A percentile compares a stretch with the other conserved stretches of the same genome.
Conservation (phyloP, 2,113 vertebrate genomes). For the Myrmophylax atrothorax region DNA sequence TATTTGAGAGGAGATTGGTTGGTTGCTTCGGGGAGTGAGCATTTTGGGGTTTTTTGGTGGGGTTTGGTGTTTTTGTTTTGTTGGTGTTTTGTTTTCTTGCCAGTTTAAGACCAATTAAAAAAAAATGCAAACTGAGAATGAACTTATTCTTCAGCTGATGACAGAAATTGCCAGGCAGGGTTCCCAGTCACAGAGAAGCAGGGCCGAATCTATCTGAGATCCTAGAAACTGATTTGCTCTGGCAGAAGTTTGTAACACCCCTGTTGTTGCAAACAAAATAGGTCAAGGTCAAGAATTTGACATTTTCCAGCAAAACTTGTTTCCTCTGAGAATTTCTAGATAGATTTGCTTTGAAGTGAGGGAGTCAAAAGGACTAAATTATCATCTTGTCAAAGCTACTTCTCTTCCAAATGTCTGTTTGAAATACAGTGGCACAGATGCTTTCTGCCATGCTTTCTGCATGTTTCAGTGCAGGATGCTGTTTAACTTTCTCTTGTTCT, state of each 20-base stretch:
- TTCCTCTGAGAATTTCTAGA: slow-evolving; percentile 17
- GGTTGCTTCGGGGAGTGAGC: background rate
- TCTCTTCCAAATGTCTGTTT: background rate
- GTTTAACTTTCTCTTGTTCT: slow-evolving; percentile 2
- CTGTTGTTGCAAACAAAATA: background rate
- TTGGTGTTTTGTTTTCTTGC: background rate
- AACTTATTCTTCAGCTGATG: slow-evolving; percentile 7
- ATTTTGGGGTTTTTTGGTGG: background rate
- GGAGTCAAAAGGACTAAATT: slow-evolving; percentile 20
- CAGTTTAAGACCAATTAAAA: background rate
- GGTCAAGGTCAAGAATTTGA: slow-evolving; percentile 3
- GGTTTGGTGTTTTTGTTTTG: background rate
- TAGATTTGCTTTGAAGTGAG: background rate
- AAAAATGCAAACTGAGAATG: background rate
- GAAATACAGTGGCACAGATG: slow-evolving; percentile 21
- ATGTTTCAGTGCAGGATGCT: slow-evolving; percentile 2
- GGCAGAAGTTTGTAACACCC: background rate
- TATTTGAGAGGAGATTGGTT: background rate
- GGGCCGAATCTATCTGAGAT: background rate
- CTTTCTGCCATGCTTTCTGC: background rate
- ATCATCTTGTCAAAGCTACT: background rate
- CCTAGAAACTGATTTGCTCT: background rate
- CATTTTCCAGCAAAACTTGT: slow-evolving; percentile 1
- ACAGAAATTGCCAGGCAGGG: background rate
- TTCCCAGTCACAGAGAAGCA: background rate